phyloP scores from a whole-genome alignment of 2,888 invertebrate genomes.

The Eupithecia tripunctaria region DNA sequence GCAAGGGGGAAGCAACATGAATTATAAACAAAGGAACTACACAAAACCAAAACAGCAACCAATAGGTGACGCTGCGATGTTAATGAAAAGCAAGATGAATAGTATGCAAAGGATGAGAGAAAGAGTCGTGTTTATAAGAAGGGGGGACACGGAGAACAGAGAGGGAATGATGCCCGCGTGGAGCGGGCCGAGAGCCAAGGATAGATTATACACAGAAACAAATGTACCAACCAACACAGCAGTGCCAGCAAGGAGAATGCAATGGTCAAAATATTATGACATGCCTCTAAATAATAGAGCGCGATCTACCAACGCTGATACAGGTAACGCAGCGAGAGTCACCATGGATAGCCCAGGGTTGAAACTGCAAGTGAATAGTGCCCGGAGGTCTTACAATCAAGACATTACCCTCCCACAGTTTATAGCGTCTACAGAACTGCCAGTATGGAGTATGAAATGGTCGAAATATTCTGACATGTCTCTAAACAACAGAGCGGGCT shows the following conservation, averaged over 20 bases:
- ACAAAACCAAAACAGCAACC: neutral
- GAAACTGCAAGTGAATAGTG: neutral
- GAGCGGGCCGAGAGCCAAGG: neutral
- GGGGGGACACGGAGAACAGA: neutral
- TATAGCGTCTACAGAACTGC: too few relatives aligned
- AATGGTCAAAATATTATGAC: neutral
- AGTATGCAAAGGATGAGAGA: neutral
- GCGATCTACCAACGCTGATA: neutral
- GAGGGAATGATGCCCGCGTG: neutral
- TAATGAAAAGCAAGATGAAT: neutral
- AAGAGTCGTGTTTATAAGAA: neutral
- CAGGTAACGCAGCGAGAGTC: neutral
- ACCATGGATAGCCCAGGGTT: neutral
- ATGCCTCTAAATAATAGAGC: neutral
- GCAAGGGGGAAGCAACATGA: neutral
- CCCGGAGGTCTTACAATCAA: neutral
- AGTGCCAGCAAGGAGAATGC: neutral
- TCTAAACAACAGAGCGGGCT: neutral
- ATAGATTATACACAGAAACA: neutral
- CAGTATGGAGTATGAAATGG: neutral
- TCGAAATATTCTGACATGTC: neutral
- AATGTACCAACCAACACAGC: neutral
- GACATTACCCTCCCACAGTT: too few relatives aligned
- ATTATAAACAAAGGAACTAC: neutral
- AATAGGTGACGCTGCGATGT: neutral